Conservation (phyloP, 2,888 invertebrate genomes). For the Sinelater perroti region DNA sequence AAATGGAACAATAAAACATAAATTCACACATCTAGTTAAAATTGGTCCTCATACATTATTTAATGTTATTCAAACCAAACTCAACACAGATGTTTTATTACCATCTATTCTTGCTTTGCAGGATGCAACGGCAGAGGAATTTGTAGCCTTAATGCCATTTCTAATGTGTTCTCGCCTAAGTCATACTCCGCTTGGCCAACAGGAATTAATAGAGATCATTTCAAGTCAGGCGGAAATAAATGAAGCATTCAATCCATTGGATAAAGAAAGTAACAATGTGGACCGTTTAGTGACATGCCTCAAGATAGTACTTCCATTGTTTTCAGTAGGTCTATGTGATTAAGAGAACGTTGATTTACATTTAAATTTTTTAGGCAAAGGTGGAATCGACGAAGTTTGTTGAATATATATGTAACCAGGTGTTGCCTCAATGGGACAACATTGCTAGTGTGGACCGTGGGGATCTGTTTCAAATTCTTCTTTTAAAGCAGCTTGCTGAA, state of each 20-base stretch:
- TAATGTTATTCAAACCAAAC: no score
- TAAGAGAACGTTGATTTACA: no score
- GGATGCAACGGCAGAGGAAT: constrained; percentile 93
- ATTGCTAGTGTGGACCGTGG: constrained; percentile 69
- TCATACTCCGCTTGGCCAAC: constrained; percentile 83
- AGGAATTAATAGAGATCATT: constrained; percentile 86
- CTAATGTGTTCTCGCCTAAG: constrained; percentile 83
- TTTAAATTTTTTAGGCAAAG: constrained; percentile 70
- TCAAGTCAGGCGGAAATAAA: constrained; percentile 87
- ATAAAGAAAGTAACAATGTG: constrained; percentile 73
- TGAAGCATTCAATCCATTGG: constrained; percentile 66
- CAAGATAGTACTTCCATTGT: constrained; percentile 84
- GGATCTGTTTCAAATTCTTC: constrained; percentile 75
- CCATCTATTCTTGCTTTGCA: constrained; percentile 54
- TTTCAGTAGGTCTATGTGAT: constrained; percentile 92
- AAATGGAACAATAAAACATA: no score
- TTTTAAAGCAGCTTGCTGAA: constrained; percentile 89
- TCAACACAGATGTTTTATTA: no score
- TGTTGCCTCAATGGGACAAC: constrained; percentile 78
- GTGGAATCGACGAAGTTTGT: constrained; percentile 88
- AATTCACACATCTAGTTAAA: no score
- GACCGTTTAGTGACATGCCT: constrained; percentile 86
- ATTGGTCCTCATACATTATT: no score
- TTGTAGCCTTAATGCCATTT: constrained; percentile 87
- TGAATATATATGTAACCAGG: constrained; percentile 83